These are phyloP conservation scores for Enteromius treurensis DNA, from an alignment of 2,797 vertebrate genomes.

Conservation along the genomic window DNA sequence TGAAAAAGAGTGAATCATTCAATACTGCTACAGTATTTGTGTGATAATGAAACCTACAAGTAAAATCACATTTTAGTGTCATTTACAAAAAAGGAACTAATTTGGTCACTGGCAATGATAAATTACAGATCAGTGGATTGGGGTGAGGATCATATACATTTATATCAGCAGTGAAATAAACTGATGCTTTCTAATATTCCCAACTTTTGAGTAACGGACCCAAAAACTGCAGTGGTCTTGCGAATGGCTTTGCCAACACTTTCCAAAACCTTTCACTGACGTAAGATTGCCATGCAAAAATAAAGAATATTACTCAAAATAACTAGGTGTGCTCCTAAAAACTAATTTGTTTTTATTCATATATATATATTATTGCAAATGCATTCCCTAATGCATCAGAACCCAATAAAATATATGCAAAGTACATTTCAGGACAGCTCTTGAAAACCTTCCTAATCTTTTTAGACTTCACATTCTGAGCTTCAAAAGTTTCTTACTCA, in stretches of 20 bases:
- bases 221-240: slow-evolving; percentile 28
- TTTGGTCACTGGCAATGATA: slow-evolving; percentile 25
- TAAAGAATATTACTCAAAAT: neutral
- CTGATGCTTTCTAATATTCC: neutral
- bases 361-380: neutral
- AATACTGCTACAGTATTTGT: slow-evolving; percentile 3
- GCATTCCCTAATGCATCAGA: neutral
- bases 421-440: slow-evolving; percentile 1
- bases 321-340: neutral
- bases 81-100: slow-evolving; percentile 25
- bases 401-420: neutral
- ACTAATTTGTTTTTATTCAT: too few relatives aligned
- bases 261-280: slow-evolving; percentile 27
- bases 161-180: slow-evolving; percentile 10
- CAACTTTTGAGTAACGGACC: neutral
- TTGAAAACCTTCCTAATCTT: slow-evolving; percentile 13
- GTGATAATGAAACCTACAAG: slow-evolving; percentile 6
- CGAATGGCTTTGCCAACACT: slow-evolving; percentile 24
- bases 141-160: slow-evolving; percentile 5
- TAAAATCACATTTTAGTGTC: neutral
- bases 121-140: neutral
- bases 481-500: slow-evolving; percentile 17
- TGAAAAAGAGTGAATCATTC: slow-evolving; percentile 26
- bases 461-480: slow-evolving; percentile 30
- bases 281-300: slow-evolving; percentile 5